Evolutionary conservation across 2,797 vertebrate species (phyloP).

Genomic region (Muraenolepis orangiensis): DNA sequence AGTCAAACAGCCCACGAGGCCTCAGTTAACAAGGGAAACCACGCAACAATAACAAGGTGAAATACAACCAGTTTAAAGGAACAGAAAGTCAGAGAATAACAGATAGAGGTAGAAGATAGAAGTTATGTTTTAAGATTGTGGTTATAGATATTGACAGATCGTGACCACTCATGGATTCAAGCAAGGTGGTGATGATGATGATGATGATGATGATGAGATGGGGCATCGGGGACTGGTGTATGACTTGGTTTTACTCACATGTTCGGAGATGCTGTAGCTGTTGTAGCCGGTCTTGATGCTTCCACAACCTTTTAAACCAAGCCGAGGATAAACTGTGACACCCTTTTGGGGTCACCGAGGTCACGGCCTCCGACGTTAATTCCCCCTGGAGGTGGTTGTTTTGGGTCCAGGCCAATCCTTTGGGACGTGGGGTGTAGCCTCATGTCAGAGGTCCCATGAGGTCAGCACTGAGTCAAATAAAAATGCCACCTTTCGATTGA

Average conservation of each 20-base stretch:
- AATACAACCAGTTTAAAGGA: neutral
- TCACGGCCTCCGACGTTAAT: slow-evolving; percentile 43
- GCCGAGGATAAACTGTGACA: slow-evolving; percentile 16
- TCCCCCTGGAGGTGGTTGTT: slow-evolving; percentile 31
- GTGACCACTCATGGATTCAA: neutral
- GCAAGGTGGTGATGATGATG: too few relatives aligned
- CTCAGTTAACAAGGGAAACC: neutral
- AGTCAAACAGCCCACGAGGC: neutral
- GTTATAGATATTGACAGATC: neutral
- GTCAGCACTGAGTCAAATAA: neutral
- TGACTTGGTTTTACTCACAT: too few relatives aligned
- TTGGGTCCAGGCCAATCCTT: slow-evolving; percentile 18
- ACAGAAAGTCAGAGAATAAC: neutral
- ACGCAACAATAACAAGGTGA: neutral
- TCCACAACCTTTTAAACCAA: slow-evolving; percentile 6
- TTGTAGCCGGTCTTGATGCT: too few relatives aligned
- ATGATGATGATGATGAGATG: neutral
- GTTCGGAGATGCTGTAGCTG: neutral
- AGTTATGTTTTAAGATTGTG: neutral
- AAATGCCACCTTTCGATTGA: neutral
- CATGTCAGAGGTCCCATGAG: neutral
- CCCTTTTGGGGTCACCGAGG: slow-evolving; percentile 33
- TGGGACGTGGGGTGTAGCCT: slow-evolving; percentile 14
- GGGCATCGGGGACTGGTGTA: too few relatives aligned
- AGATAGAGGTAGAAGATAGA: neutral